Evolutionary conservation across 2,113 vertebrate species (phyloP).

Genomic region (Orthonyx spaldingii): DNA sequence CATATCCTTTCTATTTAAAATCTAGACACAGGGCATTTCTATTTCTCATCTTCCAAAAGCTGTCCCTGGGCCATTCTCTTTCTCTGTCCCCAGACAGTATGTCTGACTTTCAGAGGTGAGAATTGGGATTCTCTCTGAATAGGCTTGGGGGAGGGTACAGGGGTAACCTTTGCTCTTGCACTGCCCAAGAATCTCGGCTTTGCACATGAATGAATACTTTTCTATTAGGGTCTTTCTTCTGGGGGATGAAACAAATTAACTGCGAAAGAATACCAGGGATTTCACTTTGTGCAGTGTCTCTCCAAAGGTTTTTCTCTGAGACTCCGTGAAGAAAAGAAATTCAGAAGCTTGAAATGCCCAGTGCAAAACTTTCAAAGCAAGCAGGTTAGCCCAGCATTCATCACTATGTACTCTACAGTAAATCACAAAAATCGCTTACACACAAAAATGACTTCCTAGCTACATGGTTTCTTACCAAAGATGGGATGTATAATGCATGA

Average conservation of each 20-base stretch:
- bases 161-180: slow-evolving; percentile 39
- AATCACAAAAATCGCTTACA: background rate
- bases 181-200: background rate
- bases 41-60: background rate
- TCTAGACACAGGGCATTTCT: background rate
- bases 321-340: background rate
- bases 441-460: background rate
- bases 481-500: background rate
- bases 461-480: background rate
- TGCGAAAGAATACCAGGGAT: slow-evolving; percentile 3
- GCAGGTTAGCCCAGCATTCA: background rate
- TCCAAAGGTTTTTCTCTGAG: background rate
- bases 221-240: slow-evolving; percentile 3
- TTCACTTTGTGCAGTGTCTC: background rate
- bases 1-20: background rate
- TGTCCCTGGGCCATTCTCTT: background rate
- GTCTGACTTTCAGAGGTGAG: slow-evolving; percentile 4
- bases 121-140: background rate
- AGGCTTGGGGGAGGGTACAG: background rate
- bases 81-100: background rate
- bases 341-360: background rate
- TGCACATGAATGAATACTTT: slow-evolving; percentile 40
- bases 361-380: background rate
- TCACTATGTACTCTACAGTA: background rate
- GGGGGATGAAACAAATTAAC: slow-evolving; percentile 3